Conservation (phyloP, 2,888 invertebrate species). For the Tethea ocularis region DNA sequence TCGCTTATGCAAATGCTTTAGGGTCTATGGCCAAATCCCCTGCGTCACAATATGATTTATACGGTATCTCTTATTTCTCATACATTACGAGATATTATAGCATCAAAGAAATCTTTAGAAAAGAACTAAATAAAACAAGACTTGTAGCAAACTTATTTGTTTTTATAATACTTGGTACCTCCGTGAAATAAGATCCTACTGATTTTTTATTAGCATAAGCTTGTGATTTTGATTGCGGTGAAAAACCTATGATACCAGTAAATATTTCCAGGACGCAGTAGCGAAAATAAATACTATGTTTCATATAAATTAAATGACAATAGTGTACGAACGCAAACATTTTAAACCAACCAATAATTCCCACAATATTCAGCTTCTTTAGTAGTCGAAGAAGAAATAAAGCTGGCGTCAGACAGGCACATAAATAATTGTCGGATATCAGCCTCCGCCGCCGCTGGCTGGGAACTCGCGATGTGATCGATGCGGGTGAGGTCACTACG, state of each 20-base stretch:
- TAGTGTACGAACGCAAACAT: background rate
- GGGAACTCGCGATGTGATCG: constrained; percentile 50
- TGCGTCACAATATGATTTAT: constrained; percentile 45
- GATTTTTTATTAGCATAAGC: no score
- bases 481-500: constrained; percentile 36
- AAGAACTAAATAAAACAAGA: no score
- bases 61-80: no score
- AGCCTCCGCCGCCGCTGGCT: constrained; percentile 59
- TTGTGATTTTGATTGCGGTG: no score
- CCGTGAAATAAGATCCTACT: no score
- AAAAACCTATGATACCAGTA: constrained; percentile 7
- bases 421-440: constrained; percentile 64
- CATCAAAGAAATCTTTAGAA: no score
- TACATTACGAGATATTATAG: no score
- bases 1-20: constrained; percentile 67
- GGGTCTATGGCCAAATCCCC: constrained; percentile 38
- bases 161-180: no score
- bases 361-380: constrained; percentile 7
- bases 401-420: constrained; percentile 47
- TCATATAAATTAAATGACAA: background rate
- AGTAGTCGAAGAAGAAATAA: constrained; percentile 41
- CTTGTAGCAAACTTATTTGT: no score
- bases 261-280: background rate
- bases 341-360: constrained; percentile 5
- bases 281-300: background rate